Evolutionary conservation across 35 echinoderm and acorn worm species (phyloP).

Genomic region (Eucidaris tribuloides): DNA sequence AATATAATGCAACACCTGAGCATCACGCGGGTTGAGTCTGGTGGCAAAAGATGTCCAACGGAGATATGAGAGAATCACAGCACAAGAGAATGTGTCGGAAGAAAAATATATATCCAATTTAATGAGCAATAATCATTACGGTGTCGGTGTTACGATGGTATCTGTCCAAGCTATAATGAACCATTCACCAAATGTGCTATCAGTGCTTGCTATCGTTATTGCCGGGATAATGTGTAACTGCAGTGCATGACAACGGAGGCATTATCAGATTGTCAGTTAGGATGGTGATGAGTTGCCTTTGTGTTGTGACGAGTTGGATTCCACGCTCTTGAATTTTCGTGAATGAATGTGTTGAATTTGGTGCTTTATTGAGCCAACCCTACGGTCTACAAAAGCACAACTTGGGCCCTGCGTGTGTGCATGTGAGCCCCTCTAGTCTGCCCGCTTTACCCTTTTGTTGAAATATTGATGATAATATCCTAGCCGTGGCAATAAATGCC

Average conservation of each 20-base stretch:
- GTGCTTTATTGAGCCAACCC: background rate
- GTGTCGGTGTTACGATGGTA: background rate
- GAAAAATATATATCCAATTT: conserved; percentile 20
- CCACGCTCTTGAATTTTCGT: background rate
- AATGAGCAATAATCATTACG: conserved; percentile 29
- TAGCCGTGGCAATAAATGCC: background rate
- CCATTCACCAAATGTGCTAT: conserved; percentile 7
- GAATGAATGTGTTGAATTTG: conserved; percentile 1
- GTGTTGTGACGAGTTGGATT: background rate
- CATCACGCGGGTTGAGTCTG: too few species aligned
- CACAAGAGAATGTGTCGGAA: too few species aligned
- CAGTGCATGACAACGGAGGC: background rate
- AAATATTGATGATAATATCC: conserved; percentile 1
- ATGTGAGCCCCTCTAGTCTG: background rate
- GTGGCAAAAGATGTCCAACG: too few species aligned
- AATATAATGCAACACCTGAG: too few species aligned
- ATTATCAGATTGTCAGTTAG: conserved; percentile 2
- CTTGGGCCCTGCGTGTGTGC: background rate
- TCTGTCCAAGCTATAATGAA: conserved; percentile 17
- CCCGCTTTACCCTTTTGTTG: background rate
- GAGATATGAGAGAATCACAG: too few species aligned
- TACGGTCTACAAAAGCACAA: conserved; percentile 8
- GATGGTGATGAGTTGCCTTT: background rate
- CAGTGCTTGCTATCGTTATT: conserved; percentile 10
- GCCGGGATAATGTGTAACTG: conserved; percentile 1